Base-by-base conservation (phyloP, 2,888 invertebrate genomes). In the Tillus elongatus region DNA sequence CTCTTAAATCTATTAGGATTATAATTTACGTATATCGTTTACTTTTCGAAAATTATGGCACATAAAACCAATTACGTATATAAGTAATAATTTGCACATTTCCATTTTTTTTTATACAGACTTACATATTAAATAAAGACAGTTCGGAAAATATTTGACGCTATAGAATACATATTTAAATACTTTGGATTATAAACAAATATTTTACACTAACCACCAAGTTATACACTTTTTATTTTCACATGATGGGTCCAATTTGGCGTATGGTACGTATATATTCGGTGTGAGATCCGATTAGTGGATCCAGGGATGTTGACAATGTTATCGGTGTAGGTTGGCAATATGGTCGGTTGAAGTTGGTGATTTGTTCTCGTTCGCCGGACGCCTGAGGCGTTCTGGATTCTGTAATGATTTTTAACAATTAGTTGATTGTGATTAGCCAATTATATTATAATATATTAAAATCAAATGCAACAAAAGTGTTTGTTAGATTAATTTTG, bases 221-320 rank as follows among this genome's bases (percentile, higher is more conserved):
- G 60, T 60, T 63, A 63, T 63, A 62, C 61, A 63, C 62, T n/a
- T n/a, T n/a, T n/a, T n/a, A 62, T 51, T 60, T 53, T 57, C 60
- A 61, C 61, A 60, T 57, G 58, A 54, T 49, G 53, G 49, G 50
- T 53, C 49, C 52, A 47, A 41, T n/a, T n/a, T n/a, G n/a, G n/a
- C n/a, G n/a, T n/a, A n/a, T n/a, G n/a, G n/a, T n/a, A n/a, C n/a
- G n/a, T n/a, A n/a, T n/a, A n/a, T n/a, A n/a, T n/a, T n/a, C n/a
- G n/a, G n/a, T n/a, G n/a, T n/a, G n/a, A n/a, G n/a, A n/a, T n/a
- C n/a, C n/a, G n/a, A n/a, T n/a, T n/a, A n/a, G n/a, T n/a, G n/a
- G n/a, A n/a, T n/a, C n/a, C n/a, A n/a, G n/a, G n/a, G n/a, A n/a
- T n/a, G n/a, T n/a, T n/a, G n/a, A n/a, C n/a, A n/a, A n/a, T n/a